These are phyloP conservation scores for Drosophila auraria DNA, from an alignment of 1,140 invertebrate genomes.

Conservation along the genomic window DNA sequence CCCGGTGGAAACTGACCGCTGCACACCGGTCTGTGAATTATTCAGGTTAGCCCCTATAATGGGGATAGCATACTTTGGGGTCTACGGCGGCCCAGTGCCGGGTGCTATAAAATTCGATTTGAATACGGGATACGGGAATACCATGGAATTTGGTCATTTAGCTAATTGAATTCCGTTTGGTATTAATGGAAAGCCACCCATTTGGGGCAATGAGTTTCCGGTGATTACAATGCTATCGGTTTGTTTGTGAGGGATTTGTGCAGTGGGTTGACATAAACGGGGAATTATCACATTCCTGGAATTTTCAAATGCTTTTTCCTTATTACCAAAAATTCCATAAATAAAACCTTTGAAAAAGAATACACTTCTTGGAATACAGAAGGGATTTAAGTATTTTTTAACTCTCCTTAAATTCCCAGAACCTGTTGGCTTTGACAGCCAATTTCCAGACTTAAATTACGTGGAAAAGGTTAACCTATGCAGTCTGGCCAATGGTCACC, in stretches of 20 bases:
- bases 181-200: conserved; percentile 14
- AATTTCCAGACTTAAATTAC: neutral
- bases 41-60: conserved; percentile 38
- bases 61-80: conserved; percentile 24
- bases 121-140: conserved; percentile 5
- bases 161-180: conserved; percentile 70
- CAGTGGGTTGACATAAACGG: neutral
- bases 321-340: neutral
- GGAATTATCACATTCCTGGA: neutral
- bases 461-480: neutral
- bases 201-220: conserved; percentile 25
- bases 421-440: neutral
- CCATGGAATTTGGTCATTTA: conserved; percentile 48
- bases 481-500: neutral
- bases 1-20: conserved; percentile 21
- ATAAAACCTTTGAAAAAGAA: too few species aligned
- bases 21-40: conserved; percentile 56
- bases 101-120: conserved; percentile 44
- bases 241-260: conserved; percentile 3
- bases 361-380: neutral
- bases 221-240: conserved; percentile 7
- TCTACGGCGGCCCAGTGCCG: neutral
- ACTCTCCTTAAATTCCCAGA: neutral
- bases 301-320: too few species aligned
- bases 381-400: too few species aligned